Percentiles rank a stretch among this genome's conserved stretches.
Evolutionary conservation across 2,113 vertebrate species (phyloP).

Genomic region (human): GRCh38 chr15:26191001-26191500

Average conservation of each 20-base stretch:
- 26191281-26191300: neutral
- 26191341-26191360: neutral
- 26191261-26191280: neutral
- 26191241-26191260: neutral
- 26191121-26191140: neutral
- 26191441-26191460: neutral
- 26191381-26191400: neutral
- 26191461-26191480: neutral
- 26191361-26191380: neutral
- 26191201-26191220: neutral
- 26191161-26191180: neutral
- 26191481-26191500: neutral
- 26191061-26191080: neutral
- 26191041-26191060: neutral
- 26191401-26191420: neutral
- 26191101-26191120: neutral
- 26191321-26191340: neutral
- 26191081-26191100: neutral
- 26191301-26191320: neutral
- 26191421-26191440: neutral
- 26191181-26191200: neutral
- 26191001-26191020: neutral
- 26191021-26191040: neutral
- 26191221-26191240: neutral
- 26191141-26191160: neutral